Evolutionary conservation across 2,113 vertebrate species (phyloP).

Genomic region (Haemorhous mexicanus): DNA sequence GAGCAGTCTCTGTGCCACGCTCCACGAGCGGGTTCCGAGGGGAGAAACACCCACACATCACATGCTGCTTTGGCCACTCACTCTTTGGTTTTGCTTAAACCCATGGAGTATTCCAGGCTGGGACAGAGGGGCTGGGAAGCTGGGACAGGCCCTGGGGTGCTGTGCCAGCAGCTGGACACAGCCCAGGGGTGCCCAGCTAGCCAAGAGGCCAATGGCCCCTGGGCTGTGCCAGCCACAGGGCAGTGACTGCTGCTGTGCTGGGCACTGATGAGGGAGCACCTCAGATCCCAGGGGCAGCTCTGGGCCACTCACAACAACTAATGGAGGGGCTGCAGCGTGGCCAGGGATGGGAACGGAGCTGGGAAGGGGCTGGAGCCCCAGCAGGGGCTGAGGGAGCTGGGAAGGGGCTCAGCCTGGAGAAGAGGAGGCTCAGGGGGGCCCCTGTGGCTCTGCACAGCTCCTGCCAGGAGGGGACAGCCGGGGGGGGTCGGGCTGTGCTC

Average conservation of each 20-base stretch:
- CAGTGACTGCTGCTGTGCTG: neutral
- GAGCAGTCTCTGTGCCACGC: accelerated
- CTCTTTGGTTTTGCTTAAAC: neutral
- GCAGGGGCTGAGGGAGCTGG: neutral
- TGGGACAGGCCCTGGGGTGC: neutral
- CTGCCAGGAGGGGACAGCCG: neutral
- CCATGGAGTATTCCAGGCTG: neutral
- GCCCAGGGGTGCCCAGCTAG: neutral
- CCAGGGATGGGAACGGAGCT: accelerated
- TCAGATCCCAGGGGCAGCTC: accelerated
- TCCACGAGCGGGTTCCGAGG: neutral
- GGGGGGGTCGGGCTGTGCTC: neutral
- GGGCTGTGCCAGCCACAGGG: neutral
- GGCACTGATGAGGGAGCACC: neutral
- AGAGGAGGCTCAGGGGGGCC: neutral
- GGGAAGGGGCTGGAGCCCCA: neutral
- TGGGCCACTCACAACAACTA: accelerated
- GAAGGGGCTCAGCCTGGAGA: neutral
- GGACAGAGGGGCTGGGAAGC: neutral
- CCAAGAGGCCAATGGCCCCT: too few species aligned
- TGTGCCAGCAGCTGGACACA: neutral
- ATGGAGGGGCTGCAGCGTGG: accelerated
- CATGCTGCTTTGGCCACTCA: neutral
- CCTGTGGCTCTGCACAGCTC: neutral
- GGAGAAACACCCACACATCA: neutral